Conservation (phyloP, 2,888 invertebrate genomes). For the Drosophila pseudotalamancana region DNA sequence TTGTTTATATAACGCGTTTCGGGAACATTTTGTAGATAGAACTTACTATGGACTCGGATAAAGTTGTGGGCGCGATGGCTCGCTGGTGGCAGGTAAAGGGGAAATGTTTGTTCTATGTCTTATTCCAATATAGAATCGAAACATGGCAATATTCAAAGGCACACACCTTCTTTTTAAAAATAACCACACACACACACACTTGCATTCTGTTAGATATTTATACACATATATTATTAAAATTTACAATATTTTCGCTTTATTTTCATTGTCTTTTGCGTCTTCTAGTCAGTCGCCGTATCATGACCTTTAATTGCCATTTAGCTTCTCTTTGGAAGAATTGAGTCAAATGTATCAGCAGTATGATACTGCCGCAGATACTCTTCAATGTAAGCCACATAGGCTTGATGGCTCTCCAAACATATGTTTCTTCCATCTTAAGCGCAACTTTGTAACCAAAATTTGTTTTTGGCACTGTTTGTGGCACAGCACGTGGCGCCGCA, state of each 20-base stretch:
- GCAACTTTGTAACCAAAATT: not conserved
- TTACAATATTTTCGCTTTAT: not conserved
- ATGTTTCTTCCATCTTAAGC: not conserved
- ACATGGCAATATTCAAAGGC: slow-evolving; percentile 4
- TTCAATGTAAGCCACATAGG: not conserved
- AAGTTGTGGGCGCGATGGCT: slow-evolving; percentile 84
- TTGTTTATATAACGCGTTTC: slow-evolving; percentile 69
- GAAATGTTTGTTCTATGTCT: not conserved
- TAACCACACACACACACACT: slow-evolving; percentile 11
- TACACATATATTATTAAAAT: not conserved
- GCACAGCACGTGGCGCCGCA: slow-evolving; percentile 27
- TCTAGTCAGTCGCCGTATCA: not conserved
- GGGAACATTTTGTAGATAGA: slow-evolving; percentile 12
- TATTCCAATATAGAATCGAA: not conserved
- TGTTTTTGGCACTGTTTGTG: slow-evolving; percentile 1
- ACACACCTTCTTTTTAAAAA: slow-evolving; percentile 49
- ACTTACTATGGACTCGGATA: slow-evolving; percentile 82
- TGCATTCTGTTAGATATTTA: slow-evolving; percentile 8
- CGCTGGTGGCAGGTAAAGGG: slow-evolving; percentile 84
- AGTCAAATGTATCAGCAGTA: not conserved
- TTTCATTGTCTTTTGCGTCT: not conserved
- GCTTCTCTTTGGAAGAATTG: too few species aligned
- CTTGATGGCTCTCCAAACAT: not conserved
- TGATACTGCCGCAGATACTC: not conserved
- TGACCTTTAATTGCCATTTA: not conserved